Base-by-base conservation (phyloP, 2,797 vertebrate species). In the Apogon hyalosoma region DNA sequence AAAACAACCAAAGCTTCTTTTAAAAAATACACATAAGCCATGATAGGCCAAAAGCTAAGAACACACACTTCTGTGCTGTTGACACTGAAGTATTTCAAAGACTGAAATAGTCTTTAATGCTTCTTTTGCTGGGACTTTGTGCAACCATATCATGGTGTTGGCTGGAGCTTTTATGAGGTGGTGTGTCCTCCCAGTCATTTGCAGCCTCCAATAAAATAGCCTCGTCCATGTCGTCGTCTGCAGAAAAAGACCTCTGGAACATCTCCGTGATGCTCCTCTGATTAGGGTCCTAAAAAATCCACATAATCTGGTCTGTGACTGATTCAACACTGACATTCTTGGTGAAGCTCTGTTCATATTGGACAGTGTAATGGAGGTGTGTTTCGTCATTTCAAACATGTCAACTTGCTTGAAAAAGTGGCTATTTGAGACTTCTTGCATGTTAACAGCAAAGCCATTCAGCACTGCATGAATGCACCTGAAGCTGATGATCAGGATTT, bases 201-300 rank as follows among this genome's bases (percentile, higher is more conserved):
- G 80, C 90, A n/a, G 93, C 95, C 75, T 96, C 94, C 67, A 95
- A 71, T 33, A 97, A 78, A 16, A 89, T 14, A 13, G 67, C 80
- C 51, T 96, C 94, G 11, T 96, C 95, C 19, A 66, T 28, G 1
- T 95, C 89, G 0, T 92, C 93, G 4, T 77, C 84, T 2, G 92
- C 94, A 11, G 90, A 91, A 51, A 98, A 97, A 1, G 96, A 96
- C 66, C 92, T 94, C 91, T 97, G 95, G 87, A 99, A 97, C 78
- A 99, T 95, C 79, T 97, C 95, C 0, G 93, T 94, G 76, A 99
- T 97, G 1, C 84, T 94, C 86, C 77, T 93, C 91, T 99, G 96
- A 21, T 94, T 93, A 11, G 94, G 86, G 75, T 98, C 96, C 94
- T 96, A 15, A 42, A 54, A 87, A 71, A 62, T 39, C 31, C 83